A percentile compares a stretch with the other conserved stretches of the same genome.
Conservation (phyloP, 2,888 invertebrate genomes). For the Catocala fraxini region DNA sequence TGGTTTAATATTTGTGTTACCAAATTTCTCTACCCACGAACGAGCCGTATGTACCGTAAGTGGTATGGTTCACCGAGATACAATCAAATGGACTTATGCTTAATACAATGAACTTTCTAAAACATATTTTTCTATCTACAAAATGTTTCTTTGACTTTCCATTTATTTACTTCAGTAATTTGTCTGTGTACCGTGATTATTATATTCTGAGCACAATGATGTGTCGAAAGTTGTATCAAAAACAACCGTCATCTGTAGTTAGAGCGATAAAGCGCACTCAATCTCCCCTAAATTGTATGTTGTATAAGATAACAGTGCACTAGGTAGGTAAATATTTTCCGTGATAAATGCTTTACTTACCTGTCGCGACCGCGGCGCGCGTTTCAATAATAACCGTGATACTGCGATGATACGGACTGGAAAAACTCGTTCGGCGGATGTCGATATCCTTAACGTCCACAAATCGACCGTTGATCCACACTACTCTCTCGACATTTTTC, state of each 20-base stretch:
- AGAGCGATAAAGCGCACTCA: conserved; percentile 55
- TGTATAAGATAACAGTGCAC: conserved; percentile 65
- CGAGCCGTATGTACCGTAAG: conserved; percentile 71
- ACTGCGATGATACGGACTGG: conserved; percentile 87
- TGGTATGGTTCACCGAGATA: conserved; percentile 74
- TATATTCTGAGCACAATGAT: conserved; percentile 3
- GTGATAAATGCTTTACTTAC: conserved; percentile 85
- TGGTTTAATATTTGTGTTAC: conserved; percentile 76
- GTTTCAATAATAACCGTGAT: conserved; percentile 87
- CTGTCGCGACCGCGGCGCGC: conserved; percentile 84
- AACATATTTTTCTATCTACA: conserved; percentile 60
- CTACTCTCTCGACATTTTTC: conserved; percentile 30
- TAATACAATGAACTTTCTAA: conserved; percentile 78
- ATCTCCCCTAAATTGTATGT: conserved; percentile 69
- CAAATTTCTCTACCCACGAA: conserved; percentile 79
- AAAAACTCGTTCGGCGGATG: conserved; percentile 86
- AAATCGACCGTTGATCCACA: conserved; percentile 54
- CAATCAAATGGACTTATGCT: conserved; percentile 72
- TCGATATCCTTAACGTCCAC: conserved; percentile 85
- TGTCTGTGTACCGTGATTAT: conserved; percentile 1
- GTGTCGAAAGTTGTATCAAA: conserved; percentile 32
- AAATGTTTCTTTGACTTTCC: conserved; percentile 19
- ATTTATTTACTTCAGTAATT: conserved; percentile 11
- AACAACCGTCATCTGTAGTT: conserved; percentile 43
- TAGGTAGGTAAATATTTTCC: conserved; percentile 78